Conservation (phyloP, 2,888 invertebrate genomes). For the Maniola hyperantus region DNA sequence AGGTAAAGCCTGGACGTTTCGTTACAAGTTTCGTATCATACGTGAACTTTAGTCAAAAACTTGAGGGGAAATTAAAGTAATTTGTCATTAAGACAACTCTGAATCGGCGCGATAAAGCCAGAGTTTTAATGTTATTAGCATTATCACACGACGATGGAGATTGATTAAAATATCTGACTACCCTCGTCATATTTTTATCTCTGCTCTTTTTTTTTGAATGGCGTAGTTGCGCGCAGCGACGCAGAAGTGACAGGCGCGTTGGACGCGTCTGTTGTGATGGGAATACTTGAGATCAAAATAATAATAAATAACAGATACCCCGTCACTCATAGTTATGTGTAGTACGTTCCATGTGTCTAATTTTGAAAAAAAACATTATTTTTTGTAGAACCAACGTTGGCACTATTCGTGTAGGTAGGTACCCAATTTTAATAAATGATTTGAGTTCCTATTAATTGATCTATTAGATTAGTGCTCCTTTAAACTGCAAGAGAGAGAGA, state of each 20-base stretch:
- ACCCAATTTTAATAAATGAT: too few relatives aligned
- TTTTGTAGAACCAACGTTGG: not conserved
- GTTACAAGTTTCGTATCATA: too few relatives aligned
- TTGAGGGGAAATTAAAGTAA: not conserved
- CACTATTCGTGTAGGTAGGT: not conserved
- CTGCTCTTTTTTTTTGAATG: conserved; percentile 31
- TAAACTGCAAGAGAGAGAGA: too few relatives aligned
- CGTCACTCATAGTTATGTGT: conserved; percentile 34
- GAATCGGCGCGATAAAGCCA: conserved; percentile 24
- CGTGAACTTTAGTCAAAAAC: too few relatives aligned
- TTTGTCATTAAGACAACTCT: conserved; percentile 6
- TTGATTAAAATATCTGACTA: conserved; percentile 48
- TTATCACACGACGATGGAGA: conserved; percentile 44
- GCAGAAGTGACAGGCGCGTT: conserved; percentile 48
- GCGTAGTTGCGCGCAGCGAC: conserved; percentile 50
- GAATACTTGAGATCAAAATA: conserved; percentile 45
- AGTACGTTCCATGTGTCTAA: conserved; percentile 31
- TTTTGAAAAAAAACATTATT: conserved; percentile 24
- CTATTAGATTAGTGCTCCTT: too few relatives aligned
- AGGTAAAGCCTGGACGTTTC: too few relatives aligned
- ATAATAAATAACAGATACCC: conserved; percentile 43
- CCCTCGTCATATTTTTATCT: conserved; percentile 47
- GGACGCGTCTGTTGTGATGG: conserved; percentile 47
- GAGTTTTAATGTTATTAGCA: conserved; percentile 39
- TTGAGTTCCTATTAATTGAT: too few relatives aligned